Percentiles rank a stretch among this genome's conserved stretches.
These are phyloP conservation scores for Riparia riparia DNA, from an alignment of 2,113 vertebrate species.

Conservation along the genomic window DNA sequence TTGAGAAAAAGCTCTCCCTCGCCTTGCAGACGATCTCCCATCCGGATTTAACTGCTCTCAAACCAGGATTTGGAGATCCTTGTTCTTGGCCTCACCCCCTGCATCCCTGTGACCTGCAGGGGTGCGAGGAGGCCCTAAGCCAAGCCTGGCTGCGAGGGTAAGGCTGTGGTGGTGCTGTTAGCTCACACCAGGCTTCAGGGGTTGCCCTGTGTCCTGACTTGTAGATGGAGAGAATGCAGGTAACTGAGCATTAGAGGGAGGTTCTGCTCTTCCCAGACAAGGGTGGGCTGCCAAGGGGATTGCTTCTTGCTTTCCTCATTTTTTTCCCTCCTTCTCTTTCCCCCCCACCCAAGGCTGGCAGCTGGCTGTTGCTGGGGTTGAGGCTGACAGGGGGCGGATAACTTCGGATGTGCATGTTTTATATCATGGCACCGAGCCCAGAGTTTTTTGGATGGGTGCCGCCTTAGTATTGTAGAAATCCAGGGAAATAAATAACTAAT, in stretches of 20 bases:
- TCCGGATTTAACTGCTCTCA: not conserved
- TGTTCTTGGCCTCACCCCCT: accelerated
- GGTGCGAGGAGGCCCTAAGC: not conserved
- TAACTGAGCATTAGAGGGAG: not conserved
- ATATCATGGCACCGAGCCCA: not conserved
- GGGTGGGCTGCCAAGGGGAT: not conserved
- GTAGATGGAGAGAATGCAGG: accelerated
- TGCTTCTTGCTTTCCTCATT: not conserved
- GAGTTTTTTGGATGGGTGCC: not conserved
- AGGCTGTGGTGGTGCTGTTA: not conserved
- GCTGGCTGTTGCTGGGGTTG: not conserved
- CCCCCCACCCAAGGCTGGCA: accelerated
- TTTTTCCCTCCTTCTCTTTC: accelerated
- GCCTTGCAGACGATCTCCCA: not conserved
- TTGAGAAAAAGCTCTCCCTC: not conserved
- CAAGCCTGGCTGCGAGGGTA: not conserved
- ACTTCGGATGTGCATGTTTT: not conserved
- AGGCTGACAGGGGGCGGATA: not conserved
- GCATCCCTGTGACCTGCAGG: not conserved
- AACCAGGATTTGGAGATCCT: not conserved
- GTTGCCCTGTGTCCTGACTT: not conserved
- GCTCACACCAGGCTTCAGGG: not conserved
- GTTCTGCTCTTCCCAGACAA: not conserved
- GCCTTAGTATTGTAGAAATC: not conserved
- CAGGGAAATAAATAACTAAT: not conserved